Base-by-base conservation (phyloP, 1,140 invertebrate genomes). In the Anagrus nilaparvatae region DNA sequence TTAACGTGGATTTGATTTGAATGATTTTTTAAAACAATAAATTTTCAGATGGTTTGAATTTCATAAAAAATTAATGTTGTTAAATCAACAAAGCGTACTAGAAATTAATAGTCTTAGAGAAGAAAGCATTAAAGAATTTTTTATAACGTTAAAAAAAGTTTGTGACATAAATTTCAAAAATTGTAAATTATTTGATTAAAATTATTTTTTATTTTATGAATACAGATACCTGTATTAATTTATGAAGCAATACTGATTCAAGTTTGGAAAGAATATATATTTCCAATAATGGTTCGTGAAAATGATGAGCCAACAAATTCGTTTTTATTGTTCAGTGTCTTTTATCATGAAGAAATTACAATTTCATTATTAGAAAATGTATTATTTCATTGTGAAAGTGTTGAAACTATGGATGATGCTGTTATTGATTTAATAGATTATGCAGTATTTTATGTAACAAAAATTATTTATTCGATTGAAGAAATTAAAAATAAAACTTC, bases 371-470 rank as follows among this genome's bases (percentile, higher is more conserved):
- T 89, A 21, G 84, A 88, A 63, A 75, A 79, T 7, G 70, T 85
- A 24, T 63, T 86, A 5, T 88, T 76, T 56, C 83, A 89, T 59
- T 70, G 73, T 7, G 81, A 79, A 52, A 75, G 78, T 18, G 78
- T 74, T 38, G 75, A 82, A 53, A 73, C 76, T 20, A 63, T 87
- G 30, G 74, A 74, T 29, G 83, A 87, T 34, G 64, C 75, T 7
- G 67, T 76, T 13, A 66, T 82, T 7, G 85, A 88, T 64, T 56
- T 88, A 2, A 66, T 86, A n/a, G 81, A 87, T 60, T 87, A 87
- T 51, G 67, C 73, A 23, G 69, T 77, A 3, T 70, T 74, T 44
- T 69, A 68, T 30, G 55, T 81, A 0, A 73, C 71, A 14, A 56
- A 65, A 19, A 59, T 81, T 29, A 68, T 70, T 1, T 58, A 73